Evolutionary conservation across 2,797 vertebrate species (phyloP).

Genomic region (Diplodus puntazzo): DNA sequence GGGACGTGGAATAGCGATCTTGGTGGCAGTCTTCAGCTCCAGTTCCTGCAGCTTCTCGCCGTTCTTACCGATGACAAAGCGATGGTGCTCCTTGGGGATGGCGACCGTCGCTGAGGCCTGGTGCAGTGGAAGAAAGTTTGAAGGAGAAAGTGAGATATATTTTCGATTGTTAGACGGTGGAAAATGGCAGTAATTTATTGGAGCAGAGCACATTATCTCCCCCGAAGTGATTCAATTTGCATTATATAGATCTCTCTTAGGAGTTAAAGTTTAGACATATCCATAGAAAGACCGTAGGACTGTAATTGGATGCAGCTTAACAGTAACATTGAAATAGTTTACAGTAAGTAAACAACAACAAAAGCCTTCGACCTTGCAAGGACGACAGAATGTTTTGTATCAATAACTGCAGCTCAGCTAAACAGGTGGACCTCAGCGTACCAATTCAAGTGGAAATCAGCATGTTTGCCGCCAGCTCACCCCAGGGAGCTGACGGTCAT

Average conservation of each 20-base stretch:
- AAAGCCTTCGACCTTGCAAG: conserved; percentile 18
- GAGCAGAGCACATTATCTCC: neutral
- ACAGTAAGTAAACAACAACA: conserved; percentile 14
- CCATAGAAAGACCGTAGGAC: neutral
- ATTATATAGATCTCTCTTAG: neutral
- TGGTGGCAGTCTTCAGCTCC: conserved; percentile 87
- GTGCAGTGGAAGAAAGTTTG: neutral
- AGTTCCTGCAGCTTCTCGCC: conserved; percentile 89
- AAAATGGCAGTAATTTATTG: neutral
- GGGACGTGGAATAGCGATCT: conserved; percentile 85
- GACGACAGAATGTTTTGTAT: conserved; percentile 42
- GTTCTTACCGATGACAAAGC: conserved; percentile 87
- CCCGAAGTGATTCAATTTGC: neutral
- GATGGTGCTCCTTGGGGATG: conserved; percentile 89
- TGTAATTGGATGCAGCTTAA: neutral
- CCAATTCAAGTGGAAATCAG: conserved; percentile 57
- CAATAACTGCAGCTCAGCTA: conserved; percentile 66
- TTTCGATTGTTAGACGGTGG: neutral
- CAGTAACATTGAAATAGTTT: neutral
- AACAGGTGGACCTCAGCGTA: conserved; percentile 44
- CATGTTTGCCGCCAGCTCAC: conserved; percentile 60
- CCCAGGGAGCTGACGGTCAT: conserved; percentile 53
- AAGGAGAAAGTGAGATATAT: neutral
- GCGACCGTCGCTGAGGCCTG: conserved; percentile 85
- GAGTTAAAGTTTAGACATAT: neutral